Percentiles rank a stretch among this genome's conserved stretches.
These are phyloP conservation scores for Lithophane semibrunnea DNA, from an alignment of 2,888 invertebrate species.

Conservation along the genomic window DNA sequence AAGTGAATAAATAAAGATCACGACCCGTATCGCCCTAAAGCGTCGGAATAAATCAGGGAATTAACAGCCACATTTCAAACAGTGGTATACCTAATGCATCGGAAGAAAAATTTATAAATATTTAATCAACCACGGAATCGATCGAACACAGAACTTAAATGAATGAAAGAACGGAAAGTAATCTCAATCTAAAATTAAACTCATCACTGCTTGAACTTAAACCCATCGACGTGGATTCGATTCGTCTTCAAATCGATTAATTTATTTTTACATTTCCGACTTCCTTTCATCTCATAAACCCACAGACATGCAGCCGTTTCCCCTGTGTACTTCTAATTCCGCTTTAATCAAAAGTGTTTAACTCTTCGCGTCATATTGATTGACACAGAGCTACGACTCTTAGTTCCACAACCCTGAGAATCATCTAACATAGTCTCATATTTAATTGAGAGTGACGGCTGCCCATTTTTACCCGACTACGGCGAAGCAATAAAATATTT, in stretches of 20 bases:
- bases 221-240: constrained; percentile 23
- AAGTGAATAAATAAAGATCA: constrained; percentile 67
- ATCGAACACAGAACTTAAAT: constrained; percentile 24
- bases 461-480: not conserved
- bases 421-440: constrained; percentile 3
- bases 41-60: constrained; percentile 57
- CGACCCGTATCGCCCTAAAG: constrained; percentile 59
- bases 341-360: constrained; percentile 18
- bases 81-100: constrained; percentile 46
- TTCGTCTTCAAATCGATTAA: constrained; percentile 36
- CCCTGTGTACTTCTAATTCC: constrained; percentile 20
- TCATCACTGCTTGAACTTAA: constrained; percentile 30
- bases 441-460: constrained; percentile 7
- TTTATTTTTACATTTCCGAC: constrained; percentile 37
- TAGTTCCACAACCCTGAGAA: constrained; percentile 2
- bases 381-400: constrained; percentile 7
- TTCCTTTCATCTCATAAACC: constrained; percentile 32
- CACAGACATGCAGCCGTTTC: constrained; percentile 1
- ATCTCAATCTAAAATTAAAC: constrained; percentile 29
- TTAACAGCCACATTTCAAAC: constrained; percentile 50
- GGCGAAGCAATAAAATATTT: too few species aligned
- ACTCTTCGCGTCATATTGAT: constrained; percentile 9
- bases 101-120: constrained; percentile 35
- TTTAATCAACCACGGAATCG: constrained; percentile 14
- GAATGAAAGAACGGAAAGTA: constrained; percentile 1